These are phyloP conservation scores for Artibeus lituratus DNA, from an alignment of 2,797 vertebrate genomes.

Conservation along the genomic window DNA sequence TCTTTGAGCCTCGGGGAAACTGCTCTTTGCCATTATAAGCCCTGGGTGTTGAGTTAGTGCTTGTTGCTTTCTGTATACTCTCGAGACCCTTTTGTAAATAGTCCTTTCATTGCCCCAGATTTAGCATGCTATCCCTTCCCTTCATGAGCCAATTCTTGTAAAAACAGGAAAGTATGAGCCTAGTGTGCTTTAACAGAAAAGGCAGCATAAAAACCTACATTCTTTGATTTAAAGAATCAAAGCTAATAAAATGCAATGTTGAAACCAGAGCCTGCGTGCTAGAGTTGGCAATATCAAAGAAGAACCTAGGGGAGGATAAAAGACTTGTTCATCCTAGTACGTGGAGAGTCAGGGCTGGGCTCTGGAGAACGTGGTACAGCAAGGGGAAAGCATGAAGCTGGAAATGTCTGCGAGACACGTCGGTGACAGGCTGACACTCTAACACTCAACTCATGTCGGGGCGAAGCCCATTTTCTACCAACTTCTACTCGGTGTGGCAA, in stretches of 20 bases:
- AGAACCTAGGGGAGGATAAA: not conserved
- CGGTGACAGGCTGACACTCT: too few relatives aligned
- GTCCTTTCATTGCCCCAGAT: not conserved
- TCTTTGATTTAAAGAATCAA: constrained; percentile 52
- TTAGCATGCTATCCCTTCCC: not conserved
- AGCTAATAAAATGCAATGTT: not conserved
- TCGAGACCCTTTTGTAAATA: not conserved
- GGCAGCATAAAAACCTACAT: not conserved
- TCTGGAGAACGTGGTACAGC: not conserved
- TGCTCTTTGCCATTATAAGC: not conserved
- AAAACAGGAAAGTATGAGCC: not conserved
- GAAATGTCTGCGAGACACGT: not conserved
- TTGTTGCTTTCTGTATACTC: not conserved
- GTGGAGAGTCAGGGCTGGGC: not conserved
- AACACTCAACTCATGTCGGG: not conserved
- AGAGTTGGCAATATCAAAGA: not conserved
- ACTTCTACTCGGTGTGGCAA: not conserved
- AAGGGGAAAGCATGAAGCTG: not conserved
- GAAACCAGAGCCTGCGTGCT: not conserved
- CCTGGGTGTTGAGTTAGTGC: not conserved
- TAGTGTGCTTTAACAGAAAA: not conserved
- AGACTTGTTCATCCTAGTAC: not conserved
- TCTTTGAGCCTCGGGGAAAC: not conserved
- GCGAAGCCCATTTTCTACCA: not conserved
- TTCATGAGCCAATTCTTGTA: not conserved